phyloP scores from a whole-genome alignment of 2,797 vertebrate genomes.

The Lepidocolaptes lacrymiger region DNA sequence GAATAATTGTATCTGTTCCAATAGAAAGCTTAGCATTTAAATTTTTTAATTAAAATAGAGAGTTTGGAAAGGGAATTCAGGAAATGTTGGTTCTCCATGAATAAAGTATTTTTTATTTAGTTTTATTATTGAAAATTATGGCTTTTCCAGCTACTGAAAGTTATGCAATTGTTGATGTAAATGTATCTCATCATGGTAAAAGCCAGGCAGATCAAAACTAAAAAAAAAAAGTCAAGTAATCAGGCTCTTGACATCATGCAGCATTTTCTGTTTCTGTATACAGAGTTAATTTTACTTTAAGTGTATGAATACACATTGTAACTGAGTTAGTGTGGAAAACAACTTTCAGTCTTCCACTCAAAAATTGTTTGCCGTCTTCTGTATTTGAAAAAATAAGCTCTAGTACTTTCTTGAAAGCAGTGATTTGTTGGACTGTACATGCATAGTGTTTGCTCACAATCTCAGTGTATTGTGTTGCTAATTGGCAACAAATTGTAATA shows the following conservation, averaged over 20 bases:
- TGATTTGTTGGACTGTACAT: neutral
- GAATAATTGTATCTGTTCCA: neutral
- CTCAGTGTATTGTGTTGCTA: neutral
- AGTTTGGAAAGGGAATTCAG: neutral
- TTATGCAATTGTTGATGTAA: neutral
- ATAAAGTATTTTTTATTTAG: neutral
- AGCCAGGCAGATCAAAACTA: neutral
- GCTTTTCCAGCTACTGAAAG: neutral
- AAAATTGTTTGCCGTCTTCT: neutral
- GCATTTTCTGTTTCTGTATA: neutral
- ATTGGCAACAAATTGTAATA: neutral
- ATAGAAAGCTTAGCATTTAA: neutral
- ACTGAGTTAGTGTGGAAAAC: neutral
- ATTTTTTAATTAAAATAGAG: neutral
- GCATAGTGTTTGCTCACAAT: neutral
- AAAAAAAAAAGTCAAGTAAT: neutral
- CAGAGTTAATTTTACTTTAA: neutral
- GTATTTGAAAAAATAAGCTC: neutral
- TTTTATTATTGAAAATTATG: neutral
- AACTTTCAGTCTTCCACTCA: constrained; percentile 53
- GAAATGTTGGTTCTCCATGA: neutral
- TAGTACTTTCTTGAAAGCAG: neutral
- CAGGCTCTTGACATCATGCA: neutral
- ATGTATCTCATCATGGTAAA: neutral
- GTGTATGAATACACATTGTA: neutral